Percentiles rank a stretch among this genome's conserved stretches.
Conservation (phyloP, 1,140 invertebrate genomes). For the Aphelinus certus region DNA sequence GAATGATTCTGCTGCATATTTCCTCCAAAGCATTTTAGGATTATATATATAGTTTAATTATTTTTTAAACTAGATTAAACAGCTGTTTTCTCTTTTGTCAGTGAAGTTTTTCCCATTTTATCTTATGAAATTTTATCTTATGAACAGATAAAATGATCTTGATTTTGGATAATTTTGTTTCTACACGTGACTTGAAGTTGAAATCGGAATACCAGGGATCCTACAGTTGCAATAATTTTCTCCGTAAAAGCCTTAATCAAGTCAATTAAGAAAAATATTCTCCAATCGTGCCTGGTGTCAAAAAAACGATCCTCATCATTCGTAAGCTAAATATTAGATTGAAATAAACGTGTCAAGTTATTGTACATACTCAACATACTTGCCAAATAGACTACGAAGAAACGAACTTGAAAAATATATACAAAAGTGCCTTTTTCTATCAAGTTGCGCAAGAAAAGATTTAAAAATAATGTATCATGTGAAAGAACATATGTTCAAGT, state of each 20-base stretch:
- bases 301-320: not conserved
- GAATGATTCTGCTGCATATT: conserved; percentile 4
- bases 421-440: too few species aligned
- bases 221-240: too few species aligned
- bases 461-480: too few species aligned
- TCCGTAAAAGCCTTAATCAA: not conserved
- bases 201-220: too few species aligned
- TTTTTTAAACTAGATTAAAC: too few species aligned
- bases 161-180: not conserved
- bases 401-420: not conserved
- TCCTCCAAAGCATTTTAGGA: not conserved
- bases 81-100: too few species aligned
- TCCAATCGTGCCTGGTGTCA: conserved; percentile 11
- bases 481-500: too few species aligned
- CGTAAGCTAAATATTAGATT: not conserved
- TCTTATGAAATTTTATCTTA: too few species aligned
- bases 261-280: conserved; percentile 21
- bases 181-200: not conserved
- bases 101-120: too few species aligned
- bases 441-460: too few species aligned
- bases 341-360: not conserved
- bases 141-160: too few species aligned
- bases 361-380: conserved; percentile 48
- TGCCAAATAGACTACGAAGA: conserved; percentile 51
- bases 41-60: too few species aligned